Conservation (phyloP, 2,113 vertebrate genomes). For the Barnardius zonarius region DNA sequence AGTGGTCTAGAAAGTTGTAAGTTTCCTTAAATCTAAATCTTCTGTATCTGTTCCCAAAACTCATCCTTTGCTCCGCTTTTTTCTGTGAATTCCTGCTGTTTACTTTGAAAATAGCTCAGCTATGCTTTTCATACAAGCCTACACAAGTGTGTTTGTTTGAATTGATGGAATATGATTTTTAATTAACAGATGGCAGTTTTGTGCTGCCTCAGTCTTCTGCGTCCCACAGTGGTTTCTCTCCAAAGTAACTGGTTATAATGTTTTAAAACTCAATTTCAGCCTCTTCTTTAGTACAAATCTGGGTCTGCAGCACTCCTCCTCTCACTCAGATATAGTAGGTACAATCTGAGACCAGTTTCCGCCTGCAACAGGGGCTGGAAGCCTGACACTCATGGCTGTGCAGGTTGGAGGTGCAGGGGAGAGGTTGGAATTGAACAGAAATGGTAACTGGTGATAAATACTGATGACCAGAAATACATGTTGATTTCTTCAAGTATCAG, state of each 20-base stretch:
- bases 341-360: not conserved
- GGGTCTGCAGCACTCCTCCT: not conserved
- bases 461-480: not conserved
- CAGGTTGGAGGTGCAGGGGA: not conserved
- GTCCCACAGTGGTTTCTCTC: not conserved
- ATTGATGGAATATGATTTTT: not conserved
- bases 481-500: not conserved
- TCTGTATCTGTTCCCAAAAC: constrained; percentile 48
- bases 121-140: not conserved
- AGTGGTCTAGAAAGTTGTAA: constrained; percentile 30
- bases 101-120: not conserved
- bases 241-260: not conserved
- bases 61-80: constrained; percentile 30
- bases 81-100: constrained; percentile 12
- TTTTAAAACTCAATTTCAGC: not conserved
- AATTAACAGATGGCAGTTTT: not conserved
- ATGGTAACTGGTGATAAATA: not conserved
- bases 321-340: not conserved
- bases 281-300: not conserved
- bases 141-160: not conserved
- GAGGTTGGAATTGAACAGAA: not conserved
- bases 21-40: constrained; percentile 35
- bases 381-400: not conserved
- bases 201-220: not conserved
- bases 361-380: not conserved